Evolutionary conservation across 1,140 invertebrate species (phyloP), one percentile per base, ranked within the genome.

Genomic region (Drosophila kepulauana): DNA sequence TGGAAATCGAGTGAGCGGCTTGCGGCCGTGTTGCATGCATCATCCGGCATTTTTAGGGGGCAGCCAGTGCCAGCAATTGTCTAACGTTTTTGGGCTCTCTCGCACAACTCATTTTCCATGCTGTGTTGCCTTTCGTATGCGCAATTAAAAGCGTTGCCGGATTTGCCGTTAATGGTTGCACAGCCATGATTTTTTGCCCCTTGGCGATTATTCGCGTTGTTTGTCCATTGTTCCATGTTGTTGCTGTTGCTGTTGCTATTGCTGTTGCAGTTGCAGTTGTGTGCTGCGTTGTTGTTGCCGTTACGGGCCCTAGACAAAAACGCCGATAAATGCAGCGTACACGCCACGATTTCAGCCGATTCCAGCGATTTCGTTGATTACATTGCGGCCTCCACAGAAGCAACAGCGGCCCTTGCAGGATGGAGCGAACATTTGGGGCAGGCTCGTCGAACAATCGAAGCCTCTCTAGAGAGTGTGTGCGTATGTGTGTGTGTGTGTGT

Each of bases 101-200:
- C 46, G 66, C 52, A 71, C 78, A 84, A 85, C 71, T 79, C 81
- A 87, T 85, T 85, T 78, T 81, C 61, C 74, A 75, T 75, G 81
- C 66, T 74, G 79, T 86, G 72, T 68, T 61, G 66, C 75, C 56
- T 59, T 59, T 70, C 78, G 79, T 82, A 71, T 75, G 82, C 82
- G 82, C 82, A 86, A 86, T 86, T 86, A 86, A 86, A 86, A 88
- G 79, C 82, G 76, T 78, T 87, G 79, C 84, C 84, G 77, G 82
- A 82, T 87, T 86, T 88, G 78, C 79, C 84, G 82, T 87, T 86
- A 86, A 86, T 86, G 82, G 82, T 52, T 78, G 79, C 66, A 72
- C 51, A 80, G 58, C 75, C 75, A 57, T 75, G 72, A 78, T 75
- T 78, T 78, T 75, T 75, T 61, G 62, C 61, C 72, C 54, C 49